Evolutionary conservation across 30 jellyfish, hydroid and myxozoan species (phyloP), one percentile per base, ranked within the genome.

Genomic region (Aurelia aurita): DNA sequence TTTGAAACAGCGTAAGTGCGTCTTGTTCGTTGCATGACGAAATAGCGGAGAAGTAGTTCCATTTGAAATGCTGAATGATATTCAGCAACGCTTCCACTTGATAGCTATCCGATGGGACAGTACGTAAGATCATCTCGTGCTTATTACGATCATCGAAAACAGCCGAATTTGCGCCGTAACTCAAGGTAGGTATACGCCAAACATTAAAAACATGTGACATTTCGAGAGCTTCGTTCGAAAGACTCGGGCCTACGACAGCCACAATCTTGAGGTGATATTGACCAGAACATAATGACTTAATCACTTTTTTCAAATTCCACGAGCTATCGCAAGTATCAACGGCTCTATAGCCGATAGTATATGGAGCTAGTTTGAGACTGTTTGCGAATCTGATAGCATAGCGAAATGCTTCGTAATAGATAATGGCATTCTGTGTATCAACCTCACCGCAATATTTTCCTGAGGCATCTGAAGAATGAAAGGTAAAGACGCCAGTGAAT

Each of bases 401-500:
- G 23, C 97, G 88, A 46, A 88, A 72, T 10, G 97, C 97, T 47
- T 88, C 97, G 46, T 79, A 54, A 77, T 61, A 58, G 18, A 73
- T 20, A 18, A 78, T 55, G 20, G 84, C 97, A 45, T 79, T 79
- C 47, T 79, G 92, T 12, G 87, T 68, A 65, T 79, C 87, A 16
- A 88, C 51, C 31, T 69, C 79, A 22, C 92, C 97, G 35, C 97
- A 88, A 35, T 53, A 66, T 1, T 39, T 21, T 11, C 45, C 83
- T 22, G 90, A 63, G 70, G 85, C 86, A 39, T 82, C 91, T 1
- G 91, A 69, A 10, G 85, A 67, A 27, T 82, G 91, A 71, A 82
- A 57, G 57, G 81, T 53, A 54, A 82, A 82, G 39, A 67, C 54
- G 10, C 91, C 91, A 21, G 43, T 58, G 59, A 82, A 23, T 51